Conservation (phyloP, 2,888 invertebrate genomes). For the Eulithis prunata region DNA sequence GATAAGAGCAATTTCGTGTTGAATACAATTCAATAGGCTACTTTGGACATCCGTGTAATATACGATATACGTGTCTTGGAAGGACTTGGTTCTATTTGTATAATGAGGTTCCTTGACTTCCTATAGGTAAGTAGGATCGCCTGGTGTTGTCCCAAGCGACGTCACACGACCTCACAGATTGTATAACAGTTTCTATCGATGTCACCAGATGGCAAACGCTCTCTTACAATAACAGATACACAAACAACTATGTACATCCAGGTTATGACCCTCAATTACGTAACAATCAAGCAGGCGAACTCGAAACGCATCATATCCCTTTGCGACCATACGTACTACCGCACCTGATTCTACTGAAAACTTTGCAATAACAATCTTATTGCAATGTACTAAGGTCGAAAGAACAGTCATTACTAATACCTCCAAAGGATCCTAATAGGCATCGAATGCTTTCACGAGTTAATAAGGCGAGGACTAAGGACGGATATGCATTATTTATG, state of each 20-base stretch:
- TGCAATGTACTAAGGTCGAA: conserved; percentile 13
- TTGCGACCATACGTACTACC: conserved; percentile 35
- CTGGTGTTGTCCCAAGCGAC: background rate
- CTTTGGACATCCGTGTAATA: no score
- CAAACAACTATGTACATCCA: conserved; percentile 1
- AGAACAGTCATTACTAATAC: conserved; percentile 6
- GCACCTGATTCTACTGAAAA: conserved; percentile 5
- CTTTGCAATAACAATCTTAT: conserved; percentile 20
- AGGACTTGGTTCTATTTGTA: no score
- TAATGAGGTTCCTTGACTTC: no score
- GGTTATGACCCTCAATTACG: conserved; percentile 23
- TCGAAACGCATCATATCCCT: conserved; percentile 31
- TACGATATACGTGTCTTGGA: no score
- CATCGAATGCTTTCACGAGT: conserved; percentile 34
- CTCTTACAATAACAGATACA: conserved; percentile 8
- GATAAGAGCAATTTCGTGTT: no score
- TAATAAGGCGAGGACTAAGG: conserved; percentile 26
- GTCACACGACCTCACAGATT: background rate
- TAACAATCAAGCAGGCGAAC: conserved; percentile 23
- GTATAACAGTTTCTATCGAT: background rate
- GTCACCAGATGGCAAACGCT: conserved; percentile 10
- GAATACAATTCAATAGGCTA: no score
- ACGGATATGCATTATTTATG: conserved; percentile 11
- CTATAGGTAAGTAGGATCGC: background rate
- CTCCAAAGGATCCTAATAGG: conserved; percentile 2